Conservation (phyloP, 2,113 vertebrate species). For the Perognathus longimembris region DNA sequence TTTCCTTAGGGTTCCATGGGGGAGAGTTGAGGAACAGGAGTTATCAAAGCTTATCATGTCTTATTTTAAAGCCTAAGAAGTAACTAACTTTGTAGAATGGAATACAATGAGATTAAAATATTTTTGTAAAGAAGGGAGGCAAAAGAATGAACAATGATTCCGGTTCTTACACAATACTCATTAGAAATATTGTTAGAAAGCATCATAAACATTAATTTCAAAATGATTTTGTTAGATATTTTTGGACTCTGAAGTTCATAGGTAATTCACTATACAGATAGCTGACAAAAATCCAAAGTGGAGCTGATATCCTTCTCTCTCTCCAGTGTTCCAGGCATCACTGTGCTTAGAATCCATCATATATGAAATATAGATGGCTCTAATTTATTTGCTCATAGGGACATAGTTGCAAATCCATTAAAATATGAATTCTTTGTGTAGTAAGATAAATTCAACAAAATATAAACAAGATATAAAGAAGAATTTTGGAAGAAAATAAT, state of each 20-base stretch:
- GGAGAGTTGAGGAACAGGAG: background rate
- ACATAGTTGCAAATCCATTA: background rate
- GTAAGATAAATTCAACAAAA: background rate
- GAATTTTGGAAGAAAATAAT: background rate
- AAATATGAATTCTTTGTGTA: conserved; percentile 8
- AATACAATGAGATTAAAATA: background rate
- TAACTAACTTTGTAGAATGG: background rate
- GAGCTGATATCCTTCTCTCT: background rate
- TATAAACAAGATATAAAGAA: background rate
- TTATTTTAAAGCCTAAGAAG: background rate
- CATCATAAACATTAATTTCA: conserved; percentile 30
- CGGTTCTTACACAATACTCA: background rate
- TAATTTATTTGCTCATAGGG: conserved; percentile 9
- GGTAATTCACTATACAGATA: conserved; percentile 20
- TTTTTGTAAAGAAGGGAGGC: background rate
- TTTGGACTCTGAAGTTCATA: background rate
- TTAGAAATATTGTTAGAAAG: conserved; percentile 23
- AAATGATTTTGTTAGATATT: background rate
- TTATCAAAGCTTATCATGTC: background rate
- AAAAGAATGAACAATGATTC: conserved; percentile 10
- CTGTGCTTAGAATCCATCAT: background rate
- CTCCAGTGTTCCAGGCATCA: background rate
- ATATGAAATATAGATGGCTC: background rate
- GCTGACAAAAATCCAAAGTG: background rate
- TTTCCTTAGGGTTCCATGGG: background rate